These are phyloP conservation scores for Myotis lucifugus DNA, from an alignment of 2,113 vertebrate genomes.

Conservation along the genomic window DNA sequence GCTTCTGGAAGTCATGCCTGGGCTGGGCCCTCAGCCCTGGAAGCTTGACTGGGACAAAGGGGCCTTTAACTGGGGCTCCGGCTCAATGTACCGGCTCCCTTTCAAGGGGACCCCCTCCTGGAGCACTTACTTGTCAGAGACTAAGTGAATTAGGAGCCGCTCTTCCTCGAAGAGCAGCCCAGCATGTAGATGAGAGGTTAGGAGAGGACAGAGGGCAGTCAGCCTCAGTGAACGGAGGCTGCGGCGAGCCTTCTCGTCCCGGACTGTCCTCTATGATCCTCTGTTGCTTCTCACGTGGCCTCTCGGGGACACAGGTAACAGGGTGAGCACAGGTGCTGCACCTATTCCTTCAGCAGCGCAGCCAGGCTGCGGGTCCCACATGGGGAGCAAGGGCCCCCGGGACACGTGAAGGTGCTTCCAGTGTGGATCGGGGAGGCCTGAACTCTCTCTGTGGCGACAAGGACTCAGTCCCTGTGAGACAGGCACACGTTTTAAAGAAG, in stretches of 20 bases:
- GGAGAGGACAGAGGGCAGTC: not conserved
- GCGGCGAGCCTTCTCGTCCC: accelerated
- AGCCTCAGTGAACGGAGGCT: not conserved
- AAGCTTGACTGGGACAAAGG: not conserved
- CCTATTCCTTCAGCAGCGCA: no score
- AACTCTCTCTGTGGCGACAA: not conserved
- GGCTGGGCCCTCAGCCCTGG: no score
- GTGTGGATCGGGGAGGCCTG: not conserved
- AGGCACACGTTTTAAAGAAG: not conserved
- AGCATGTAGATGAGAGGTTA: not conserved
- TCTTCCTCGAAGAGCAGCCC: not conserved
- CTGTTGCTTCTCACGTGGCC: accelerated
- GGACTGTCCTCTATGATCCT: not conserved
- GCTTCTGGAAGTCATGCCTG: not conserved
- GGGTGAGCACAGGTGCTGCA: not conserved
- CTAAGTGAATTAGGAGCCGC: not conserved
- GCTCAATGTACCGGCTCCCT: not conserved
- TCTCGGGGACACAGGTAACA: not conserved
- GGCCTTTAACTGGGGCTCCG: not conserved
- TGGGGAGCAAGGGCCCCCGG: not conserved
- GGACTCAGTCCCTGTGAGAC: not conserved
- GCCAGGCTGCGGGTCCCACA: not conserved
- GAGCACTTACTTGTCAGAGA: not conserved
- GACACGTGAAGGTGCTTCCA: not conserved
- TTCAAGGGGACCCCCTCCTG: not conserved